Evolutionary conservation across 2,797 vertebrate genomes (phyloP), one percentile per base, ranked within the genome.

Genomic region (Cirrhinus mrigala): DNA sequence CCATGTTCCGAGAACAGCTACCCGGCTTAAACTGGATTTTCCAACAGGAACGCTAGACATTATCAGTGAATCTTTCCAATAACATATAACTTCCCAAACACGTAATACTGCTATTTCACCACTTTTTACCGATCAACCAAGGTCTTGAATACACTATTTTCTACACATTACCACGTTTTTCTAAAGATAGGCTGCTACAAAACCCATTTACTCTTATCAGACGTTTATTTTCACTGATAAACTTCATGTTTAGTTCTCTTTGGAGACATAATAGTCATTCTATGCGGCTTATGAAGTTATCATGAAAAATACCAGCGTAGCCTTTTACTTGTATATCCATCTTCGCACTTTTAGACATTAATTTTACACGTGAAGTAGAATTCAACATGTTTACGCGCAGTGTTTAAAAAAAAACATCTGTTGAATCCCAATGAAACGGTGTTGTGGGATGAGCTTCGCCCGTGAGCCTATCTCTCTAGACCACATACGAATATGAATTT

Each of bases 381-480:
- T 27, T 40, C 27, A 9, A 9, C 71, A 77, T 22, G 11, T 40
- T 77, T 64, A 77, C 71, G 11, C 58, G 46, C 29, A 75, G 5
- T 52, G 56, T 27, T 48, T 73, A 54, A 58, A 27, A 58, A 27
- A 22, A 18, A 48, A 46, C 71, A 71, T 75, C 46, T 40, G 46
- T 44, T 82, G 50, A 18, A 54, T n/a, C 46, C 46, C 27, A 64
- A 6, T 37, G n/a, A 18, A 74, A 76, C 68, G 27, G 44, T 52
- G 54, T 58, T 82, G 16, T 81, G 76, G 22, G 64, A 46, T 50
- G 71, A 71, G 60, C 56, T 70, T 77, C 69, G 48, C 76, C n/a
- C n/a, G 15, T 75, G 54, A 70, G 16, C 16, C 29, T 40, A n/a
- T 75, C 48, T 81, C 16, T 82, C 18, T 3, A 29, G 1, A 11